Percentiles rank a stretch among this genome's conserved stretches.
These are phyloP conservation scores for Microcaecilia unicolor DNA, from an alignment of 2,797 vertebrate genomes.

Conservation along the genomic window DNA sequence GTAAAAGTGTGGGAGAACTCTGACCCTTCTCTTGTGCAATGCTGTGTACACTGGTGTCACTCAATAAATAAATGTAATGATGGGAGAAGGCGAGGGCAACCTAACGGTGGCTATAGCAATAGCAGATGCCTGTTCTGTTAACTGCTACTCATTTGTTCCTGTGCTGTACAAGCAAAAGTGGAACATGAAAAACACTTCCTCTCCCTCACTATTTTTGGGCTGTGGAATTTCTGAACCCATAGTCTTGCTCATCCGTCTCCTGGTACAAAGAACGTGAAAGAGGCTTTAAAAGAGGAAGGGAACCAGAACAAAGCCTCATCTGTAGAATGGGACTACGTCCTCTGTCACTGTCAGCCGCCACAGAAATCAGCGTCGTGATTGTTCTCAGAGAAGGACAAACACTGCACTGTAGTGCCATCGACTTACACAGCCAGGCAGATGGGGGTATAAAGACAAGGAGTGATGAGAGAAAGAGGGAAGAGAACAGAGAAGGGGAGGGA, in stretches of 20 bases:
- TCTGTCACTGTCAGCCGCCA: conserved; percentile 31
- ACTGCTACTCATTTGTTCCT: too few species aligned
- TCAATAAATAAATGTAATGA: too few species aligned
- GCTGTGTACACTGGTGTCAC: too few species aligned
- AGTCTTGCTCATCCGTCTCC: conserved; percentile 53
- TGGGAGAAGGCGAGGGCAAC: too few species aligned
- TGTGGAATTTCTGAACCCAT: conserved; percentile 43
- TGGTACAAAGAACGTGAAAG: conserved; percentile 52
- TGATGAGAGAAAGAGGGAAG: too few species aligned
- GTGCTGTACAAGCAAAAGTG: too few species aligned
- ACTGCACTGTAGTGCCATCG: too few species aligned
- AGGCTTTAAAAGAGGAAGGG: conserved; percentile 45
- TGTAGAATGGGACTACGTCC: conserved; percentile 16
- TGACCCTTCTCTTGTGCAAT: too few species aligned
- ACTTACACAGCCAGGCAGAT: rapidly evolving
- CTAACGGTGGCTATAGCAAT: too few species aligned
- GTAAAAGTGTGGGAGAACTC: too few species aligned
- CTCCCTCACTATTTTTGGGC: conserved; percentile 34
- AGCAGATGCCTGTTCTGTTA: too few species aligned
- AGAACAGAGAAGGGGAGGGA: conserved; percentile 26
- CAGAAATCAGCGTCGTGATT: conserved; percentile 35
- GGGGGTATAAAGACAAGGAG: conserved; percentile 10
- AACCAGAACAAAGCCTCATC: conserved; percentile 45
- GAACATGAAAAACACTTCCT: conserved; percentile 39
- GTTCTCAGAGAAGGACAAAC: too few species aligned